phyloP scores from a whole-genome alignment of 2,797 vertebrate species.

The Phoebastria nigripes region DNA sequence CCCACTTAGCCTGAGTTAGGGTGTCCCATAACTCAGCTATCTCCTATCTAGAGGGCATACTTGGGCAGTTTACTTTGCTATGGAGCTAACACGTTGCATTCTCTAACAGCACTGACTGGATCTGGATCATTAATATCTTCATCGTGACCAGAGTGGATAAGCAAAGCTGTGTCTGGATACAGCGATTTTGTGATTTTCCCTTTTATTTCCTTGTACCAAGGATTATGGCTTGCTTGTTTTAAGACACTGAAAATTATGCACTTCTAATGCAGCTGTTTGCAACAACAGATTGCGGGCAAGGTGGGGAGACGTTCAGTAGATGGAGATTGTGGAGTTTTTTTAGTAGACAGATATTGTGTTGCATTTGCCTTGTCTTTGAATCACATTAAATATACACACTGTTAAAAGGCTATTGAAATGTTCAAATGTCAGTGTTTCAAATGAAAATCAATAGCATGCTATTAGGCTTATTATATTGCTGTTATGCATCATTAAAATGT shows the following conservation, averaged over 20 bases:
- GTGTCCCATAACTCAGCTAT: neutral
- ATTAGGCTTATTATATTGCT: constrained; percentile 39
- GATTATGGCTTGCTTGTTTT: neutral
- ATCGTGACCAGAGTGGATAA: neutral
- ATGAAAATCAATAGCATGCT: constrained; percentile 65
- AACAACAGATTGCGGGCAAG: neutral
- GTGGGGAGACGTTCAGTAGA: neutral
- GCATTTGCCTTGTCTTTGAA: constrained; percentile 12
- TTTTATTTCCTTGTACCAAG: neutral
- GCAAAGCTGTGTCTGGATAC: neutral
- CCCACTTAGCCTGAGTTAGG: neutral
- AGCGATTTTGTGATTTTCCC: neutral
- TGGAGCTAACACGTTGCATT: neutral
- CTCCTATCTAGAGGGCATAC: neutral
- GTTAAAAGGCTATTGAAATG: constrained; percentile 41
- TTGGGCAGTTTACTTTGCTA: neutral
- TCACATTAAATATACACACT: constrained; percentile 51
- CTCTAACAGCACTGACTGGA: neutral
- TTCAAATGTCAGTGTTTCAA: constrained; percentile 42
- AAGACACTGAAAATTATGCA: neutral
- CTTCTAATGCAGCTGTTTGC: neutral
- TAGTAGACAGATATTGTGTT: neutral
- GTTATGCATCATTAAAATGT: constrained; percentile 44
- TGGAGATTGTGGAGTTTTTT: neutral
- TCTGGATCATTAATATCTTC: neutral